phyloP scores from a whole-genome alignment of 53 echinoderm and acorn worm species.

The Antedon mediterranea region DNA sequence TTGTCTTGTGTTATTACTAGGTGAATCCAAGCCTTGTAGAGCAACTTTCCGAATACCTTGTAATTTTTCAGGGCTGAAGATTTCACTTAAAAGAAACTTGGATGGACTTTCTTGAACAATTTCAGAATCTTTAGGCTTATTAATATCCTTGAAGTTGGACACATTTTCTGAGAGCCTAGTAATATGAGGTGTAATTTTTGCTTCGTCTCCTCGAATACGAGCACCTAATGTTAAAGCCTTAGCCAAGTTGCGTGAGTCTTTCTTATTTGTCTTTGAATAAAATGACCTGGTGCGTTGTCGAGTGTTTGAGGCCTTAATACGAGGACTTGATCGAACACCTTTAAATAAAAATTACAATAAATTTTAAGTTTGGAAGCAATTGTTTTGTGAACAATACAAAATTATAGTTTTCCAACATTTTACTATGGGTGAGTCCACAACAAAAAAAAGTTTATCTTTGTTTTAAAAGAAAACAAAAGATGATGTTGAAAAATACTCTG shows the following conservation, averaged over 20 bases:
- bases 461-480: too few species aligned
- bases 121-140: neutral
- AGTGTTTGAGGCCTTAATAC: slow-evolving; percentile 11
- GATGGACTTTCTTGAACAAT: slow-evolving; percentile 1
- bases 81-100: slow-evolving; percentile 11
- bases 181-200: neutral
- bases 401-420: too few species aligned
- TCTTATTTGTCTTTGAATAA: neutral
- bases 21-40: neutral
- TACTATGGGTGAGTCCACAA: too few species aligned
- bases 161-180: neutral
- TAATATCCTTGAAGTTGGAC: neutral
- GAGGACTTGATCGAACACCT: slow-evolving; percentile 18
- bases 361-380: neutral
- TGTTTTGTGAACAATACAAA: too few species aligned
- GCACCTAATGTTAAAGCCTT: neutral
- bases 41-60: neutral
- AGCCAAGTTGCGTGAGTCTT: neutral
- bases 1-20: slow-evolving; percentile 25
- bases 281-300: slow-evolving; percentile 1
- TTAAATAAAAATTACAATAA: slow-evolving; percentile 1
- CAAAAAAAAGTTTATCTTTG: too few species aligned
- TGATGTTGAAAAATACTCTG: too few species aligned
- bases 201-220: neutral
- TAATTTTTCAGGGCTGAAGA: neutral